Evolutionary conservation across 2,888 invertebrate species (phyloP), one percentile per base, ranked within the genome.

Genomic region (Nyleta sp.): DNA sequence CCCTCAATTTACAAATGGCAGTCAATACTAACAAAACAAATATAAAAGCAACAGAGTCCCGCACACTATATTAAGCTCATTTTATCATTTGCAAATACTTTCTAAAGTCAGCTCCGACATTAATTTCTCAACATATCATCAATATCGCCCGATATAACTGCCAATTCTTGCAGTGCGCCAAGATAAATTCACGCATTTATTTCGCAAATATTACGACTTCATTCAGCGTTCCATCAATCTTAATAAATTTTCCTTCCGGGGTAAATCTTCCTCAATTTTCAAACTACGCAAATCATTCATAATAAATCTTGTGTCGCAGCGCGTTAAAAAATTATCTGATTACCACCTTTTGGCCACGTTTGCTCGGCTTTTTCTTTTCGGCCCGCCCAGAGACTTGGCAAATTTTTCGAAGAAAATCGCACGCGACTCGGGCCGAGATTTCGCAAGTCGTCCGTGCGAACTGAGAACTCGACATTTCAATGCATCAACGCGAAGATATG

Each of bases 391-490:
- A 28, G 28, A 8, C 28, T 8, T 10, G 28, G 10, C 28, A 28
- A 28, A 28, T 28, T 7, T 8, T 28, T 7, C 28, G 10, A 7
- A 7, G 13, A 38, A 11, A 11, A 13, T 38, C 38, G 7, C 11
- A 38, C 10, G 38, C 10, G 38, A 13, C 38, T 38, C 11, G 4
- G 5, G 4, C 38, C 18, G 42, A 17, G 18, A 42, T 17, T 42
- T 42, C 15, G 42, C 18, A 17, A 18, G n/a, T 17, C 10, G 15
- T 17, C 11, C 35, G 35, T 5, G 35, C 13, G n/a, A 35, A 35
- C 35, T 8, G 13, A 11, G 20, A 48, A 50, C 38, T 57, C 44
- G 59, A 59, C 33, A 33, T 18, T 46, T 33, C 59, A 59, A 59
- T 46, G 15, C 22, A 42, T 57, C 31, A 22, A n/a, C 20, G n/a